Conservation (phyloP, 2,888 invertebrate genomes). For the Sinopyrophorus schimmeli region DNA sequence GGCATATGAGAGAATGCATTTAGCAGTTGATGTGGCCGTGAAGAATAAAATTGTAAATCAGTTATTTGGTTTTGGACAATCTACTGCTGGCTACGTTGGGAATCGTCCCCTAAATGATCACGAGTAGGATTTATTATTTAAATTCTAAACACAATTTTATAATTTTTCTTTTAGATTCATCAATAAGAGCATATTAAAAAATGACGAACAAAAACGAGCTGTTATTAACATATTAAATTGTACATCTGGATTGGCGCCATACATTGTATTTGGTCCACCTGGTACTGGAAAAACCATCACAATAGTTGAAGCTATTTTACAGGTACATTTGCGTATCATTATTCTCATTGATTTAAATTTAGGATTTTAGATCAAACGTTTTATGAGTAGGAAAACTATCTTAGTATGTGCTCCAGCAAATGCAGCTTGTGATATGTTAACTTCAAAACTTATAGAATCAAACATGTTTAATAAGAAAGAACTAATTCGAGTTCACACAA, state of each 20-base stretch:
- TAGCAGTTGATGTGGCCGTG: too few relatives aligned
- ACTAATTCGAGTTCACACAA: constrained; percentile 57
- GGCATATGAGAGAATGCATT: constrained; percentile 57
- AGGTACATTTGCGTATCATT: constrained; percentile 60
- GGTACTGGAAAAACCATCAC: constrained; percentile 80
- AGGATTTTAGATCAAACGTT: constrained; percentile 35
- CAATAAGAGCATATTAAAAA: constrained; percentile 55
- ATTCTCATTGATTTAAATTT: neutral
- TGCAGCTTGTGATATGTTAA: constrained; percentile 71
- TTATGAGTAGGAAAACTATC: constrained; percentile 55
- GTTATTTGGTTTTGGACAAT: too few relatives aligned
- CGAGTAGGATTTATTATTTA: too few relatives aligned
- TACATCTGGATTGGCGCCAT: constrained; percentile 68
- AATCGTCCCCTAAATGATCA: too few relatives aligned
- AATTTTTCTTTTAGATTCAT: constrained; percentile 49
- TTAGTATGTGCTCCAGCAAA: constrained; percentile 73
- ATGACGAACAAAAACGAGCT: constrained; percentile 66
- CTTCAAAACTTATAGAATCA: constrained; percentile 50
- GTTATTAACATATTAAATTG: constrained; percentile 69
- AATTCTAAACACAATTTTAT: too few relatives aligned
- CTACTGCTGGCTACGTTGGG: too few relatives aligned
- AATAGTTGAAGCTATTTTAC: constrained; percentile 71
- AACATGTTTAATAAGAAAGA: constrained; percentile 39
- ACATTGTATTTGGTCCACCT: constrained; percentile 85
- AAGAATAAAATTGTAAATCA: too few relatives aligned